phyloP scores from a whole-genome alignment of 1,140 invertebrate species.

The Bombus breviceps region DNA sequence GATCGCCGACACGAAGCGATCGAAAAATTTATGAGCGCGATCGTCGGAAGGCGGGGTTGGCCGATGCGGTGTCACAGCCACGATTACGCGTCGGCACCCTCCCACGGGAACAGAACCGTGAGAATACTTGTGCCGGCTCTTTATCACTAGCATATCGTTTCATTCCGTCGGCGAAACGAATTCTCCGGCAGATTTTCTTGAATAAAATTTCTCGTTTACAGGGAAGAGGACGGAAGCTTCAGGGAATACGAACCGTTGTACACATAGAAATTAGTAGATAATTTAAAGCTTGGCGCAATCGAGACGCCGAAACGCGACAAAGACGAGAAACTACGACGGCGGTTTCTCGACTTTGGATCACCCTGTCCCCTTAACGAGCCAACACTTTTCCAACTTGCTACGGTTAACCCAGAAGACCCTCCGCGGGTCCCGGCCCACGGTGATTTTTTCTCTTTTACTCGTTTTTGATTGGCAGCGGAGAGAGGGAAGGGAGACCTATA shows the following conservation, averaged over 20 bases:
- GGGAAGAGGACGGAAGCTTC: neutral
- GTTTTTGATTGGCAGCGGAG: conserved; percentile 78
- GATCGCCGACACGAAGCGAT: conserved; percentile 30
- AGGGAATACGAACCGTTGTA: neutral
- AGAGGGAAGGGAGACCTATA: conserved; percentile 72
- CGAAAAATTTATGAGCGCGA: conserved; percentile 50
- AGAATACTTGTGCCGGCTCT: conserved; percentile 37
- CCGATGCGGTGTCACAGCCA: conserved; percentile 46
- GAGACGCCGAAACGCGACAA: too few species aligned
- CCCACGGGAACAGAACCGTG: conserved; percentile 51
- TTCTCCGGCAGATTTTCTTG: neutral
- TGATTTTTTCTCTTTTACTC: conserved; percentile 80
- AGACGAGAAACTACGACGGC: neutral
- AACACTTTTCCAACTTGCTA: conserved; percentile 77
- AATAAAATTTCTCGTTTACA: neutral
- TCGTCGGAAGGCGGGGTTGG: conserved; percentile 39
- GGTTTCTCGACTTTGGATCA: neutral
- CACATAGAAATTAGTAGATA: neutral
- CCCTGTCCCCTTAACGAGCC: conserved; percentile 48
- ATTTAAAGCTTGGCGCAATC: neutral
- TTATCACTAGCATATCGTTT: conserved; percentile 45
- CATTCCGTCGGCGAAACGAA: conserved; percentile 1
- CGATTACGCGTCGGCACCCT: conserved; percentile 38
- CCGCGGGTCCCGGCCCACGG: conserved; percentile 72
- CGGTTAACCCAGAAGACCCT: conserved; percentile 73